Evolutionary conservation across 2,113 vertebrate genomes (phyloP).

Genomic region (Bettongia penicillata): DNA sequence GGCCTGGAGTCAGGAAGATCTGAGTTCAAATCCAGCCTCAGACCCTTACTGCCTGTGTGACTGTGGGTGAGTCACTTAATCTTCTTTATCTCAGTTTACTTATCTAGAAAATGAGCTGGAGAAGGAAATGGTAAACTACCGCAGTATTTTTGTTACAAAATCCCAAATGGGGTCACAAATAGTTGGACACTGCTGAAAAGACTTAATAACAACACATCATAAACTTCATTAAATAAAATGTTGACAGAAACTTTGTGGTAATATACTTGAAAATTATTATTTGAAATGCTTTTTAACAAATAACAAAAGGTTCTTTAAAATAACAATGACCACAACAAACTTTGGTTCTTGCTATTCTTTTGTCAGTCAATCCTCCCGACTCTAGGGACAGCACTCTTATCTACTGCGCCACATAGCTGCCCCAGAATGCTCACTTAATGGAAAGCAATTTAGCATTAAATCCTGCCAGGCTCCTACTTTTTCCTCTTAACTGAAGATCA

Average conservation of each 20-base stretch:
- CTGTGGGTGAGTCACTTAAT: background rate
- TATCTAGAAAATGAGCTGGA: background rate
- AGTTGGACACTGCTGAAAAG: background rate
- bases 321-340: background rate
- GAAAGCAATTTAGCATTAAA: background rate
- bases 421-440: background rate
- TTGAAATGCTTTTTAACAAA: background rate
- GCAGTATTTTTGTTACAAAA: background rate
- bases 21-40: background rate
- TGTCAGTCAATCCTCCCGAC: background rate
- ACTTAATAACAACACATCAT: background rate
- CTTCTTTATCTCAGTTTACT: background rate
- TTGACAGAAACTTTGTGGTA: background rate
- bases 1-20: background rate
- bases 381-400: background rate
- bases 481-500: background rate
- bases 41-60: background rate
- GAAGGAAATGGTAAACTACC: background rate
- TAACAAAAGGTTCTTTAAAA: background rate
- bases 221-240: background rate
- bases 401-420: background rate
- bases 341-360: background rate
- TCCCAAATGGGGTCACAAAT: background rate
- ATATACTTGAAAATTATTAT: background rate
- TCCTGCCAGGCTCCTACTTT: background rate